These are phyloP conservation scores for Calliphora vicina DNA, from an alignment of 1,140 invertebrate species.

Conservation along the genomic window DNA sequence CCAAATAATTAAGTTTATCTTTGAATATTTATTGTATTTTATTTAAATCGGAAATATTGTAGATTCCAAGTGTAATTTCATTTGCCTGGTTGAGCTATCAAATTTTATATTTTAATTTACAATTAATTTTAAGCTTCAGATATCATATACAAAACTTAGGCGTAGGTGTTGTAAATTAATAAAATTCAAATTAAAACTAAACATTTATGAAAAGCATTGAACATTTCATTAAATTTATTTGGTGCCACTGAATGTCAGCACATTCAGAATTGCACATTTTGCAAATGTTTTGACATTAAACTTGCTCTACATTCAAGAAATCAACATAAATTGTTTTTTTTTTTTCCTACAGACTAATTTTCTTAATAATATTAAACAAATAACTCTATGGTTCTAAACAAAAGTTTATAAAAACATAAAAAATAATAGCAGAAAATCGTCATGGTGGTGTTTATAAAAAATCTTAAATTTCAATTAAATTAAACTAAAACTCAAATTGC, in stretches of 20 bases:
- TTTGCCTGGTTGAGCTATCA: no score
- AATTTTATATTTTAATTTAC: no score
- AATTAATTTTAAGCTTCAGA: no score
- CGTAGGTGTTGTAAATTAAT: background rate
- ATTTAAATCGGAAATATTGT: no score
- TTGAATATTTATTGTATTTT: no score
- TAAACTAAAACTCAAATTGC: background rate
- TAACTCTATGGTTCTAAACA: background rate
- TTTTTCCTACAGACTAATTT: background rate
- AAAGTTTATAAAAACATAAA: background rate
- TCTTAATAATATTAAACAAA: background rate
- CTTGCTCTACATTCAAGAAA: background rate
- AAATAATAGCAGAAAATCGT: background rate
- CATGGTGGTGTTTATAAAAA: background rate
- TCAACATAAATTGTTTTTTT: background rate
- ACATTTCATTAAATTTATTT: background rate
- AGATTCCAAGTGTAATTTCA: no score
- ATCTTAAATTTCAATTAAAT: background rate
- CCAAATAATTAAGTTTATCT: no score
- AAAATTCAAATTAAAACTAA: background rate
- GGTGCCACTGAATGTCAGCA: background rate
- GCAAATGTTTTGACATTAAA: slow-evolving; percentile 28
- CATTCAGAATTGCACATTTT: background rate
- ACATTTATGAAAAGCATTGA: background rate
- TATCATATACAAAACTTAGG: background rate